A percentile compares a stretch with the other conserved stretches of the same genome.
Evolutionary conservation across 1,140 invertebrate genomes (phyloP).

Genomic region (Nasonia vitripennis): DNA sequence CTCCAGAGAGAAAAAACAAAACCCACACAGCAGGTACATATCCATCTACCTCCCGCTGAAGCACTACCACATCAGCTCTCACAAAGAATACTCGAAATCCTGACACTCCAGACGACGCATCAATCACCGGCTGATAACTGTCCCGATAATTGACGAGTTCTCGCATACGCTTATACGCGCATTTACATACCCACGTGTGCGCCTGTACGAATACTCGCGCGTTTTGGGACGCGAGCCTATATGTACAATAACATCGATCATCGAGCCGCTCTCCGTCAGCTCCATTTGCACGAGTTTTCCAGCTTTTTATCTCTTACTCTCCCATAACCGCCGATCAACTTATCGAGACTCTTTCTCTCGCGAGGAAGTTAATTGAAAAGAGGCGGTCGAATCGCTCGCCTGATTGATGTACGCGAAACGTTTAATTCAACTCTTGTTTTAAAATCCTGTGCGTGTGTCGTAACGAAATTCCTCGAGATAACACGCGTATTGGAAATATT

Average conservation of each 20-base stretch:
- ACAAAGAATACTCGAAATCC: neutral
- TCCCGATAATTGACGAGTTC: slow-evolving; percentile 20
- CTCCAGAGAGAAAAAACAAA: neutral
- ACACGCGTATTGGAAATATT: no score
- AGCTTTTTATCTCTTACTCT: neutral
- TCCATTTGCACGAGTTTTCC: neutral
- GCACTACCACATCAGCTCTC: neutral
- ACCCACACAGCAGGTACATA: neutral
- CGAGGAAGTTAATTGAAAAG: neutral
- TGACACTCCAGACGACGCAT: neutral
- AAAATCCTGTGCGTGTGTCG: neutral
- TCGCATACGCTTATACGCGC: neutral
- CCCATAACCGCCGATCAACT: neutral
- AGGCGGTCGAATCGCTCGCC: neutral
- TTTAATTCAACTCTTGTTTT: neutral
- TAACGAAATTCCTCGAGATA: no score
- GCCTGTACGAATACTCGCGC: neutral
- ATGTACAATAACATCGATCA: slow-evolving; percentile 36
- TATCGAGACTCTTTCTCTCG: neutral
- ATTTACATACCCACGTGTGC: neutral
- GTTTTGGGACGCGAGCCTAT: neutral
- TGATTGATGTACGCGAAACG: neutral
- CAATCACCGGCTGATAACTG: slow-evolving; percentile 14
- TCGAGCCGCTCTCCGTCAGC: slow-evolving; percentile 22
- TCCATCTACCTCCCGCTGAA: neutral